Evolutionary conservation across 1,140 invertebrate genomes (phyloP).

Genomic region (Oreohelix idahoensis): DNA sequence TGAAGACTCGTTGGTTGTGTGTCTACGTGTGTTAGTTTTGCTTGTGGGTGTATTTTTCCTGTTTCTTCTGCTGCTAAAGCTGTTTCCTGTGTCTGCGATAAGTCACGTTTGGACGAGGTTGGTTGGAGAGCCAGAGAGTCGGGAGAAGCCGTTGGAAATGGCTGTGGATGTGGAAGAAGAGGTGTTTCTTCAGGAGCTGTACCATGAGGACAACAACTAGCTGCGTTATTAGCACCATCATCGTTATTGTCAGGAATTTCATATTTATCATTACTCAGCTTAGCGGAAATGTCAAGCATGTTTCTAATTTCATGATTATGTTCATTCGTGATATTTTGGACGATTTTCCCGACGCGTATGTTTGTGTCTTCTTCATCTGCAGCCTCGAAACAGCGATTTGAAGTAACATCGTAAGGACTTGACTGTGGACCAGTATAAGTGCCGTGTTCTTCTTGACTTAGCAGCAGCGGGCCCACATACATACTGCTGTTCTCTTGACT

Average conservation of each 20-base stretch:
- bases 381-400: no score
- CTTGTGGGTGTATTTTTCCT: not conserved
- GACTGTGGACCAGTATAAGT: not conserved
- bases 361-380: no score
- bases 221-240: no score
- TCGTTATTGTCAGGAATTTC: not conserved
- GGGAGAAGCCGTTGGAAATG: not conserved
- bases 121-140: not conserved
- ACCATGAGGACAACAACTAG: not conserved
- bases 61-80: not conserved
- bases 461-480: no score
- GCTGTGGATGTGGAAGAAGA: not conserved
- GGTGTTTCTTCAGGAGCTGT: not conserved
- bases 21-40: not conserved
- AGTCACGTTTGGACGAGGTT: not conserved
- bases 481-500: not conserved
- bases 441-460: not conserved
- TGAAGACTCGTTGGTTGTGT: not conserved
- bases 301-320: no score
- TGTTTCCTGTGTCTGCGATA: not conserved
- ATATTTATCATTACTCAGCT: no score
- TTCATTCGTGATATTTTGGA: no score
- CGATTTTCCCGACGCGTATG: no score
- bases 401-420: no score
- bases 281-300: not conserved